Evolutionary conservation across 2,888 invertebrate species (phyloP).

Genomic region (Drosophila hamatofila): DNA sequence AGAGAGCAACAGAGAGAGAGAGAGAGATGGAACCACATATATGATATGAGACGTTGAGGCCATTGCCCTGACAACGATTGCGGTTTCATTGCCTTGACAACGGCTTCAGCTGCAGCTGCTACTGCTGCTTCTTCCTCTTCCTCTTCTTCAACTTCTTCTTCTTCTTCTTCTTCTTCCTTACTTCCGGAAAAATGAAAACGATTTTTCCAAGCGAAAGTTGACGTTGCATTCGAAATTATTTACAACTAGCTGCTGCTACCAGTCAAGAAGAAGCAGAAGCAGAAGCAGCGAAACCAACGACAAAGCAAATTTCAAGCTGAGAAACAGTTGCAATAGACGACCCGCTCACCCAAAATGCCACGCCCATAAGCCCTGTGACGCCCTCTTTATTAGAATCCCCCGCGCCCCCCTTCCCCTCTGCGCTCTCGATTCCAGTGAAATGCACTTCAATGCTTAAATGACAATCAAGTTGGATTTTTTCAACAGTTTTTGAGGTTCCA

Average conservation of each 20-base stretch:
- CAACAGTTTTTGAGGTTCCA: slow-evolving; percentile 38
- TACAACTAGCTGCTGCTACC: slow-evolving; percentile 54
- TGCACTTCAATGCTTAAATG: slow-evolving; percentile 68
- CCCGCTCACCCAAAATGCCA: slow-evolving; percentile 1
- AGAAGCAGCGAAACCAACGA: slow-evolving; percentile 27
- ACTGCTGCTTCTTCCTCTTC: not conserved
- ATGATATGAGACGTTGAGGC: slow-evolving; percentile 18
- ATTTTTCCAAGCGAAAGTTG: slow-evolving; percentile 54
- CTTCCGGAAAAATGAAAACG: slow-evolving; percentile 24
- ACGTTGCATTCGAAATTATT: slow-evolving; percentile 61
- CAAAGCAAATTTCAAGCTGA: slow-evolving; percentile 17
- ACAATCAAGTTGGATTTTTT: slow-evolving; percentile 43
- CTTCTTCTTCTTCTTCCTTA: not conserved
- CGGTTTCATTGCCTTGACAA: slow-evolving; percentile 9
- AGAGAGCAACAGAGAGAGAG: not conserved
- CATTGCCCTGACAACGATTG: slow-evolving; percentile 23
- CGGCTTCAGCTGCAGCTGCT: slow-evolving; percentile 6
- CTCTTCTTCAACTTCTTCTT: not conserved
- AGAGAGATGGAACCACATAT: not conserved
- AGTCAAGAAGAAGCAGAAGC: slow-evolving; percentile 47
- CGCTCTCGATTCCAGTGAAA: slow-evolving; percentile 39
- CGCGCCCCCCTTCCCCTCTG: not conserved
- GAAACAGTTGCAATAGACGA: slow-evolving; percentile 32
- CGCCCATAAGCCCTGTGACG: not conserved
- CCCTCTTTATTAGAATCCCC: not conserved